Evolutionary conservation across 2,888 invertebrate genomes (phyloP).

Genomic region (Andrena haemorrhoa): DNA sequence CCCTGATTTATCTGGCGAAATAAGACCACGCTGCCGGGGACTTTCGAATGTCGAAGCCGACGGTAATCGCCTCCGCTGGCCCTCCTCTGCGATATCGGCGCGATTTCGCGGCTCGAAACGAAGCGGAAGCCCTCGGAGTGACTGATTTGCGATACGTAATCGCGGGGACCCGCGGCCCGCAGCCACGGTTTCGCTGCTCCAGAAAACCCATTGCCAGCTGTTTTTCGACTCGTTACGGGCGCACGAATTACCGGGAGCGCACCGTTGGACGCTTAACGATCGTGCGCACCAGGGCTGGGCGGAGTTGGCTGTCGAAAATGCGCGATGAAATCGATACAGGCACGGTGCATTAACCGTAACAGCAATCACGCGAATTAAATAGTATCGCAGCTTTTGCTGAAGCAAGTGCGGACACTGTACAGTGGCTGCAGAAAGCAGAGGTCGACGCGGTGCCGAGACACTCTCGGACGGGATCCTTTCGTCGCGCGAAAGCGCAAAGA

Average conservation of each 20-base stretch:
- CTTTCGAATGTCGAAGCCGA: conserved; percentile 15
- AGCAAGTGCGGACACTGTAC: too few species aligned
- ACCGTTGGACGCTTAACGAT: conserved; percentile 58
- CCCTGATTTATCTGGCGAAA: conserved; percentile 52
- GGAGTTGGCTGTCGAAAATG: background rate
- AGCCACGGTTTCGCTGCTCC: conserved; percentile 31
- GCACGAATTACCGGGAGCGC: conserved; percentile 25
- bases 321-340: conserved; percentile 24
- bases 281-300: conserved; percentile 19
- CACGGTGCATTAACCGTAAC: too few species aligned
- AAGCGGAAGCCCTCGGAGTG: conserved; percentile 34
- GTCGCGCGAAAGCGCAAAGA: conserved; percentile 35
- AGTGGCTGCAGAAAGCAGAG: too few species aligned
- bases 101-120: conserved; percentile 41
- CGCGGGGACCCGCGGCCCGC: conserved; percentile 32
- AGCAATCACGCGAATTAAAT: too few species aligned
- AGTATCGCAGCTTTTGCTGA: too few species aligned
- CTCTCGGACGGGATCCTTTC: conserved; percentile 5
- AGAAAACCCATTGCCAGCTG: conserved; percentile 31
- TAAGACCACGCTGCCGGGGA: conserved; percentile 23
- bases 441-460: background rate
- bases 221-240: conserved; percentile 34
- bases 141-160: conserved; percentile 61
- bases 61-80: conserved; percentile 53
- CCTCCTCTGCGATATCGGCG: conserved; percentile 42